phyloP scores from a whole-genome alignment of 2,797 vertebrate species.

The Acrocephalus scirpaceus region DNA sequence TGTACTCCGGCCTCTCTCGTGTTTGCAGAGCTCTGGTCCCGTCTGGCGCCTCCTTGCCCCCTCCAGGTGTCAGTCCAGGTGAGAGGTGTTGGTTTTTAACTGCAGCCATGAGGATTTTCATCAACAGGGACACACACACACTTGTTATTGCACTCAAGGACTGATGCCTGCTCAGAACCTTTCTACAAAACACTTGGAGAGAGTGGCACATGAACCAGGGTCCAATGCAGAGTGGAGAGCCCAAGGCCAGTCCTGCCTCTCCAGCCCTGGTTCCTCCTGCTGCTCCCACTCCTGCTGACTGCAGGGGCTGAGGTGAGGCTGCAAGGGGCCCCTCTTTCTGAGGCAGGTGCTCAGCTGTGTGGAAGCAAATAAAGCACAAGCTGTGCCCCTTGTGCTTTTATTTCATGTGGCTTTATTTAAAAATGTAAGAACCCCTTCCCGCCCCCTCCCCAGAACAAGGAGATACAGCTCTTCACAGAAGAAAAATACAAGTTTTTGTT shows the following conservation, averaged over 20 bases:
- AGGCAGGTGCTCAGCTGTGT: background rate
- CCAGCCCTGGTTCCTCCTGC: background rate
- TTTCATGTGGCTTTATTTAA: slow-evolving; percentile 14
- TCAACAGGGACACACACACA: accelerated
- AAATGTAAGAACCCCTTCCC: background rate
- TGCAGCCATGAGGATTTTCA: background rate
- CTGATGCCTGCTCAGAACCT: background rate
- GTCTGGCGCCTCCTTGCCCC: accelerated
- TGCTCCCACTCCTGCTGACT: background rate
- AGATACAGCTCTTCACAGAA: slow-evolving; percentile 70
- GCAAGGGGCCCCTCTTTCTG: accelerated
- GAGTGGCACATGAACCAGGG: accelerated
- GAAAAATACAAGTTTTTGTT: slow-evolving; percentile 37
- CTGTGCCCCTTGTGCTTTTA: background rate
- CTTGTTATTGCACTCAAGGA: accelerated
- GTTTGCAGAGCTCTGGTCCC: slow-evolving; percentile 40
- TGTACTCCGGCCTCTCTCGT: slow-evolving; percentile 88
- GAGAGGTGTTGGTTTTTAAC: accelerated
- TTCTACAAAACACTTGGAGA: accelerated
- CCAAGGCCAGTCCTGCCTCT: background rate
- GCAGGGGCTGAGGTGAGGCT: background rate
- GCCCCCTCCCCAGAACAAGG: background rate
- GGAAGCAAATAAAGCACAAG: background rate
- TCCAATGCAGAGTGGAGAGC: accelerated
- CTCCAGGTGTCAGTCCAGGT: accelerated